Evolutionary conservation across 53 echinoderm and acorn worm species (phyloP), one percentile per base, ranked within the genome.

Genomic region (Arbacia lixula): DNA sequence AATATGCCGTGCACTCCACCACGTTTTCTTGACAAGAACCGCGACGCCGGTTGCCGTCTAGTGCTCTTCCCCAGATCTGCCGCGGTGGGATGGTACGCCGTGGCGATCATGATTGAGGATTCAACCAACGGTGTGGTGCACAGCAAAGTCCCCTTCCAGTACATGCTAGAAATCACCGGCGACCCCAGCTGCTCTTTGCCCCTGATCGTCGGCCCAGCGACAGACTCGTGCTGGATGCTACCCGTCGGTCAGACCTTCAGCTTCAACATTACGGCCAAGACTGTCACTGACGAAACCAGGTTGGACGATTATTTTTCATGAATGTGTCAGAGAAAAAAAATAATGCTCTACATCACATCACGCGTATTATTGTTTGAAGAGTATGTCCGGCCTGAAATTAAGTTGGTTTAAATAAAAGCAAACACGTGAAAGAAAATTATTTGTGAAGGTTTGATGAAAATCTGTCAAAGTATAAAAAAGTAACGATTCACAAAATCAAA

Each of bases 41-140:
- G 76, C 3, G 27, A 33, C 11, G 34, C 16, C n/a, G 76, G 56
- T 16, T 76, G 76, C 37, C 36, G 56, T 10, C 76, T 76, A 19
- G 50, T 72, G 21, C 54, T 76, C 56, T 11, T 26, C 5, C 80
- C 63, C 6, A 19, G 41, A 6, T 12, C 46, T 16, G 42, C 42
- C 12, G 27, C 35, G 4, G 58, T 53, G 31, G 89, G 89, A 1
- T 67, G 83, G 53, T 89, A 89, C 36, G 89, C 89, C 26, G 77
- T 89, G 12, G 84, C 89, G 8, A 60, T 89, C 25, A 54, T 84
- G 36, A 76, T 89, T 11, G 89, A 89, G 17, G 89, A 89, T 49
- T 84, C 80, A 14, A n/a, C 26, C 14, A 80, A 80, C 43, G 80
- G 80, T 25, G 62, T 61, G 12, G 80, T 80, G 27, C 80, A 61